These are phyloP conservation scores for Palythoa grandis DNA, from an alignment of 92 coral and sea anemone genomes.

Conservation along the genomic window DNA sequence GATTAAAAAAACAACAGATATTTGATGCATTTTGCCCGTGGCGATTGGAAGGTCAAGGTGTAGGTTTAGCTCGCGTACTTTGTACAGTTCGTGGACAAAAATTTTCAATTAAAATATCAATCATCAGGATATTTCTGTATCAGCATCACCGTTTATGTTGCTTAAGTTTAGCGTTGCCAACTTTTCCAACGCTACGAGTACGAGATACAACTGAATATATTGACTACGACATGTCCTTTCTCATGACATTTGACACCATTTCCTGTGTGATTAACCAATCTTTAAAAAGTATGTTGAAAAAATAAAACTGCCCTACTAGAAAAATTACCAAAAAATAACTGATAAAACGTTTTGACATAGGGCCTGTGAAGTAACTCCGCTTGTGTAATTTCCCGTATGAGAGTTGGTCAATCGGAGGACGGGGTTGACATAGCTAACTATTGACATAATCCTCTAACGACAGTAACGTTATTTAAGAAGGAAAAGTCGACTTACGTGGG, in stretches of 20 bases:
- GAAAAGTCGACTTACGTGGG: background rate
- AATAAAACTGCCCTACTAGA: background rate
- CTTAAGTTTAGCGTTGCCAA: background rate
- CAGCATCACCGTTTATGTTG: background rate
- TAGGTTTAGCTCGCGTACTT: background rate
- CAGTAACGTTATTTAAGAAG: background rate
- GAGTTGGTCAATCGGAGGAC: background rate
- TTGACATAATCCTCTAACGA: background rate
- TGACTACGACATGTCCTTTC: background rate
- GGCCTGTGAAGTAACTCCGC: background rate
- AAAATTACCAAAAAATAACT: background rate
- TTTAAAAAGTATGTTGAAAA: background rate
- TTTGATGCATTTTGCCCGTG: slow-evolving; percentile 35
- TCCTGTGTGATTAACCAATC: background rate
- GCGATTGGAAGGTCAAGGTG: background rate
- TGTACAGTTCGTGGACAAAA: background rate
- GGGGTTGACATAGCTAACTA: background rate
- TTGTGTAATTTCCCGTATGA: background rate
- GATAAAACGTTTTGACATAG: background rate
- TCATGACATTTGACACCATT: background rate
- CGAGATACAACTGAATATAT: background rate
- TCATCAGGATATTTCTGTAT: background rate
- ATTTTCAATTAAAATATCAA: background rate
- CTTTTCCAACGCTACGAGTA: background rate
- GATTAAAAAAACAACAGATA: slow-evolving; percentile 33